Conservation (phyloP, 2,888 invertebrate genomes). For the Taenaris catops region DNA sequence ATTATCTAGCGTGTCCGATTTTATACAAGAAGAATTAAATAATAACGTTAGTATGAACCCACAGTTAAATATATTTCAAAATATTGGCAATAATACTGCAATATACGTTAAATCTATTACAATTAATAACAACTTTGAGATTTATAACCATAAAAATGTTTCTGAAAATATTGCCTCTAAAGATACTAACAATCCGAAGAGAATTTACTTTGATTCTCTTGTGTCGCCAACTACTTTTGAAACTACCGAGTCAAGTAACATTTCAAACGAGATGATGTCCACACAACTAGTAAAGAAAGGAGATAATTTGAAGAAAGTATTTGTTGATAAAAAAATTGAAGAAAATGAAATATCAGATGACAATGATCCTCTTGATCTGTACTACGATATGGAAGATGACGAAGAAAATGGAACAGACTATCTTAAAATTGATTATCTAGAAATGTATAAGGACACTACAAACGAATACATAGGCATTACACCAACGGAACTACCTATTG, state of each 20-base stretch:
- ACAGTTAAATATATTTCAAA: constrained; percentile 26
- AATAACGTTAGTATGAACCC: constrained; percentile 25
- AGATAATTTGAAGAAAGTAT: constrained; percentile 2
- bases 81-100: constrained; percentile 38
- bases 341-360: constrained; percentile 35
- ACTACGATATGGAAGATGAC: constrained; percentile 42
- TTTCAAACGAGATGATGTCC: constrained; percentile 1
- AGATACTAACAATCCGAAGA: background rate
- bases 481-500: constrained; percentile 26
- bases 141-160: constrained; percentile 25
- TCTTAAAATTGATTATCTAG: constrained; percentile 54
- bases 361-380: constrained; percentile 27
- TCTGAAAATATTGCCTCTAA: background rate
- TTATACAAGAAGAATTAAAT: constrained; percentile 39
- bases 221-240: background rate
- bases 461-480: constrained; percentile 44
- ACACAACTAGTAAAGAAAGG: constrained; percentile 8
- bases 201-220: background rate
- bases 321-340: constrained; percentile 21
- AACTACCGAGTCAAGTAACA: background rate
- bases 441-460: constrained; percentile 60
- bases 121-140: constrained; percentile 28
- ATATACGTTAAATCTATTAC: constrained; percentile 44
- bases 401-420: constrained; percentile 59
- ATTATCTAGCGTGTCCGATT: constrained; percentile 35